A percentile compares a stretch with the other conserved stretches of the same genome.
Evolutionary conservation across 2,797 vertebrate species (phyloP).

Genomic region (Eutrigla gurnardus): DNA sequence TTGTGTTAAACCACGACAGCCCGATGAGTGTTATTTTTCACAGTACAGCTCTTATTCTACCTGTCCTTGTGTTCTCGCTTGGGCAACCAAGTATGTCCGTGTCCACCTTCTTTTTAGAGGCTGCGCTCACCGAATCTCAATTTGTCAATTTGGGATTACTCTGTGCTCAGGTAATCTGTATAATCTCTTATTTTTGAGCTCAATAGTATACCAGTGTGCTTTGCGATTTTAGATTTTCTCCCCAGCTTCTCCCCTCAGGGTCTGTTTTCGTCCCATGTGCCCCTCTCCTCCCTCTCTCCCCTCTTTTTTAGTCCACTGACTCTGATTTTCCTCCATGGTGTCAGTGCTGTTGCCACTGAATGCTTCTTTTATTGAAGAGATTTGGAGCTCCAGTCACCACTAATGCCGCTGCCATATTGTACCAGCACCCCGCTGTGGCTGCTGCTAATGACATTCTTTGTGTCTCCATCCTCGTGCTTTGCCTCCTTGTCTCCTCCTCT

Average conservation of each 20-base stretch:
- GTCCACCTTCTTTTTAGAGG: constrained; percentile 8
- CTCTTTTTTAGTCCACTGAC: constrained; percentile 31
- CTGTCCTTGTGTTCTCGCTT: neutral
- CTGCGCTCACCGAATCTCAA: neutral
- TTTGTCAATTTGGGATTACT: constrained; percentile 45
- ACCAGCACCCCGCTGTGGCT: constrained; percentile 71
- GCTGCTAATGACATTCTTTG: constrained; percentile 78
- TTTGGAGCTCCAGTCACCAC: constrained; percentile 68
- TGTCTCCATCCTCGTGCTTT: constrained; percentile 64
- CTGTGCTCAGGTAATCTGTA: constrained; percentile 48
- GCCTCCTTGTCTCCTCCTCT: constrained; percentile 53
- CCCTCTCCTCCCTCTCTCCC: constrained; percentile 19
- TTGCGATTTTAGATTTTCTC: constrained; percentile 36
- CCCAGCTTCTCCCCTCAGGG: neutral
- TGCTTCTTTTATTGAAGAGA: constrained; percentile 73
- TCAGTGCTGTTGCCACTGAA: constrained; percentile 63
- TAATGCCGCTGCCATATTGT: constrained; percentile 77
- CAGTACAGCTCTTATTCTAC: neutral
- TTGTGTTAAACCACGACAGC: neutral
- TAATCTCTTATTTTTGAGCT: constrained; percentile 49
- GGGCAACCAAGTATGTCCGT: neutral
- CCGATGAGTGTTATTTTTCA: constrained; percentile 13
- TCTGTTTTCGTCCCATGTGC: constrained; percentile 2
- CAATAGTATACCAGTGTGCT: constrained; percentile 27
- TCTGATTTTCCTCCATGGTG: constrained; percentile 44